phyloP scores from a whole-genome alignment of 2,797 vertebrate genomes.

The Sebastes matsubarae region DNA sequence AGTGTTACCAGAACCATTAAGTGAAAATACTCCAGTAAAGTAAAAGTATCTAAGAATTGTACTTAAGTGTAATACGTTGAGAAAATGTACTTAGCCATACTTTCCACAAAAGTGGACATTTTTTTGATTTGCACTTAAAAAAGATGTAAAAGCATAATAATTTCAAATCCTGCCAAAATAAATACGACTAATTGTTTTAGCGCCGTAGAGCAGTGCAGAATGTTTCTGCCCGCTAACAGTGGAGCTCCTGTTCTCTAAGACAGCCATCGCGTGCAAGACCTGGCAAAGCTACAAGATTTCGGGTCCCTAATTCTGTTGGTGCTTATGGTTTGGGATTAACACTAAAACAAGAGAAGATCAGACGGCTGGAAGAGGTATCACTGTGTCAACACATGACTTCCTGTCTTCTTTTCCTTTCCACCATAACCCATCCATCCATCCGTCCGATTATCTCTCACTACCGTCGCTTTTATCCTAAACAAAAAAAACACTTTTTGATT shows the following conservation, averaged over 20 bases:
- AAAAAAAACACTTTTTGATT: slow-evolving; percentile 29
- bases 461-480: slow-evolving; percentile 7
- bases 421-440: neutral
- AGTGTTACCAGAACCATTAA: neutral
- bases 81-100: neutral
- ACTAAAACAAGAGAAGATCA: slow-evolving; percentile 60
- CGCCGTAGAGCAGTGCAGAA: neutral
- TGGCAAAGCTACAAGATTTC: slow-evolving; percentile 34
- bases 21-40: neutral
- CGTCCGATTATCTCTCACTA: neutral
- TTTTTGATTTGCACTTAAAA: neutral
- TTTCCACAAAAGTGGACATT: neutral
- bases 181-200: neutral
- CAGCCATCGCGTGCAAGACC: slow-evolving; percentile 40
- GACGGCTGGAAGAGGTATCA: slow-evolving; percentile 42
- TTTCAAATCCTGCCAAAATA: neutral
- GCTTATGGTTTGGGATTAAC: slow-evolving; percentile 60
- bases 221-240: neutral
- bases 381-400: slow-evolving; percentile 13
- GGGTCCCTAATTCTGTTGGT: slow-evolving; percentile 49
- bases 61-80: neutral
- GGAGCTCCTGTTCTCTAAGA: slow-evolving; percentile 17
- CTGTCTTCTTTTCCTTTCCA: neutral
- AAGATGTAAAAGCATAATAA: neutral
- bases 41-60: too few species aligned